Evolutionary conservation across 2,797 vertebrate genomes (phyloP).

Genomic region (Ceryle rudis): DNA sequence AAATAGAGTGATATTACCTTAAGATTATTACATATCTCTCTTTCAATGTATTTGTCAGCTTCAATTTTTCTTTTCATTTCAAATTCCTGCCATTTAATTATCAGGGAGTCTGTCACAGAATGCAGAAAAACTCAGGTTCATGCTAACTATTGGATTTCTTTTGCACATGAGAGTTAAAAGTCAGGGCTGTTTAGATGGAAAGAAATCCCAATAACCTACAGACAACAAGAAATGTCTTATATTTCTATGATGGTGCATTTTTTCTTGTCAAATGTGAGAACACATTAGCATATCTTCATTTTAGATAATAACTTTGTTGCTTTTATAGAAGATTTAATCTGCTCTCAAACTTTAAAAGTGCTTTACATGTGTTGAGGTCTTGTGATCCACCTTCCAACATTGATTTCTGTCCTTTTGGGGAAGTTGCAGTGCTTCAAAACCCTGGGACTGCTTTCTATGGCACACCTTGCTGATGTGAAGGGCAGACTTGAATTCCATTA

Average conservation of each 20-base stretch:
- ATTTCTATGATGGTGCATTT: neutral
- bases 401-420: neutral
- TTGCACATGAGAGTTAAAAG: neutral
- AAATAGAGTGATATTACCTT: neutral
- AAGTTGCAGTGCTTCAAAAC: neutral
- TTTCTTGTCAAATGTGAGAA: neutral
- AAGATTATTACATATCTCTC: slow-evolving; percentile 7
- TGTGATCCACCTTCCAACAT: neutral
- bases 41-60: slow-evolving; percentile 47
- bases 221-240: neutral
- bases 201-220: slow-evolving; percentile 8
- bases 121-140: neutral
- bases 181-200: neutral
- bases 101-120: neutral
- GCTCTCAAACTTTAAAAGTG: neutral
- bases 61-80: slow-evolving; percentile 41
- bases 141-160: neutral
- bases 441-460: neutral
- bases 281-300: neutral
- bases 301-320: neutral
- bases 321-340: neutral
- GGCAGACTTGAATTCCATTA: neutral
- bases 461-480: neutral
- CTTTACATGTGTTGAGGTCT: neutral
- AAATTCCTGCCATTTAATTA: slow-evolving; percentile 47